Evolutionary conservation across 2,797 vertebrate genomes (phyloP).

Genomic region (Triplophysa yarkandensis): DNA sequence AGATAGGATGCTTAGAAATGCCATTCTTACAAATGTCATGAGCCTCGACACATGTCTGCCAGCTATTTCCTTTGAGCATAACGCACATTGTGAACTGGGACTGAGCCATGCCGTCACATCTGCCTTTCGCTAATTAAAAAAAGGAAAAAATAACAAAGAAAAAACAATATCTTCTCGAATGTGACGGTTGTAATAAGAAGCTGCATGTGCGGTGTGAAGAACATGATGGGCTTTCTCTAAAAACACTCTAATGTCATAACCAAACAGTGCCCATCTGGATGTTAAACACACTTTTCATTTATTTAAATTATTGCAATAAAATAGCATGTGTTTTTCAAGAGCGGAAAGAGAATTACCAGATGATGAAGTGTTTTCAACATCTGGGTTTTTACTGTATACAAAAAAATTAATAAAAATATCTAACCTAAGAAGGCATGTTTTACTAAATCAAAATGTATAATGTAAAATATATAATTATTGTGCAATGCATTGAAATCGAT

Average conservation of each 20-base stretch:
- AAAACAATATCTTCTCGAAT: constrained; percentile 39
- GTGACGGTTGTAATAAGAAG: constrained; percentile 22
- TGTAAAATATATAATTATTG: too few relatives aligned
- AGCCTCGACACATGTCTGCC: constrained; percentile 2
- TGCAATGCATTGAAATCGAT: too few relatives aligned
- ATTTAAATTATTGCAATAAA: constrained; percentile 75
- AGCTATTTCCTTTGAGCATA: constrained; percentile 5
- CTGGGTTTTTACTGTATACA: neutral
- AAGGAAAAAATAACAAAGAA: neutral
- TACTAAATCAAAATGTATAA: too few relatives aligned
- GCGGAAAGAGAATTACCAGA: constrained; percentile 36
- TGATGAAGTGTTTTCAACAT: constrained; percentile 33
- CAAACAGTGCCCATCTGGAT: constrained; percentile 39
- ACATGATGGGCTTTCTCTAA: constrained; percentile 11
- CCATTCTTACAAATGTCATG: neutral
- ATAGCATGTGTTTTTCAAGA: constrained; percentile 61
- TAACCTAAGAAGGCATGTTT: too few relatives aligned
- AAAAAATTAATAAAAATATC: too few relatives aligned
- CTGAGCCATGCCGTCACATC: constrained; percentile 26
- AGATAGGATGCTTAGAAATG: neutral
- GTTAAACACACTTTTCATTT: constrained; percentile 77
- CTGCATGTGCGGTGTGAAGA: constrained; percentile 15
- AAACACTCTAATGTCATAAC: constrained; percentile 28
- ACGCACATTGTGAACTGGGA: neutral
- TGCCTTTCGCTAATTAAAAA: constrained; percentile 35